phyloP scores from a whole-genome alignment of 2,113 vertebrate genomes.

The Bettongia penicillata region DNA sequence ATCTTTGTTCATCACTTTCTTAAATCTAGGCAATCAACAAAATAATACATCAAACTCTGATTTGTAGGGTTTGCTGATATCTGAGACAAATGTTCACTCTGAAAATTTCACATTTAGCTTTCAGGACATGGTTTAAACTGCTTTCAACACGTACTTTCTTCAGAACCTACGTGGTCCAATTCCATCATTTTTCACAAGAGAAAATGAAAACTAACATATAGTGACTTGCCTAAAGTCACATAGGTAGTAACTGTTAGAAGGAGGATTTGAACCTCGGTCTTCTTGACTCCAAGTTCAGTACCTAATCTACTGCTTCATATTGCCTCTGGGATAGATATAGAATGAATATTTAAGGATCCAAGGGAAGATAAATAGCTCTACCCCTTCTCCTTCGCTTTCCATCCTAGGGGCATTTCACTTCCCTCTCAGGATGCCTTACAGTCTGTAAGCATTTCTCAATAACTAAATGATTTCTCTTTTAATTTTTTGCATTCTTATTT shows the following conservation, averaged over 20 bases:
- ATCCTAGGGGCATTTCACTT: not conserved
- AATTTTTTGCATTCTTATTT: no score
- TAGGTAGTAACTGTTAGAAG: not conserved
- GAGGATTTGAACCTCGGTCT: conserved; percentile 35
- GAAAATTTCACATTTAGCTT: not conserved
- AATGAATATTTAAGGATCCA: conserved; percentile 59
- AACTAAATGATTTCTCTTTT: not conserved
- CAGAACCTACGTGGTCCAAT: not conserved
- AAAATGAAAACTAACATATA: conserved; percentile 13
- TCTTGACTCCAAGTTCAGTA: conserved; percentile 46
- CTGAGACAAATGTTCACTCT: not conserved
- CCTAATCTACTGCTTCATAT: not conserved
- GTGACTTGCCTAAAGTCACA: not conserved
- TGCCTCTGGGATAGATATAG: conserved; percentile 19
- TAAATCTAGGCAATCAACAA: not conserved
- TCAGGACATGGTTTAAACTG: not conserved
- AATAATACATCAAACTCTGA: not conserved
- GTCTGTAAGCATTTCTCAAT: conserved; percentile 18
- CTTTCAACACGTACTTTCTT: not conserved
- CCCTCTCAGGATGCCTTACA: not conserved
- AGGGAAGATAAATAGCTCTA: not conserved
- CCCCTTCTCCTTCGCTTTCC: conserved; percentile 4
- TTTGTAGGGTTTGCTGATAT: not conserved
- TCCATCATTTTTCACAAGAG: not conserved
- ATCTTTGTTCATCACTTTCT: not conserved